Percentiles rank a stretch among this genome's conserved stretches.
These are phyloP conservation scores for Salpingus planirostris DNA, from an alignment of 2,888 invertebrate species.

Conservation along the genomic window DNA sequence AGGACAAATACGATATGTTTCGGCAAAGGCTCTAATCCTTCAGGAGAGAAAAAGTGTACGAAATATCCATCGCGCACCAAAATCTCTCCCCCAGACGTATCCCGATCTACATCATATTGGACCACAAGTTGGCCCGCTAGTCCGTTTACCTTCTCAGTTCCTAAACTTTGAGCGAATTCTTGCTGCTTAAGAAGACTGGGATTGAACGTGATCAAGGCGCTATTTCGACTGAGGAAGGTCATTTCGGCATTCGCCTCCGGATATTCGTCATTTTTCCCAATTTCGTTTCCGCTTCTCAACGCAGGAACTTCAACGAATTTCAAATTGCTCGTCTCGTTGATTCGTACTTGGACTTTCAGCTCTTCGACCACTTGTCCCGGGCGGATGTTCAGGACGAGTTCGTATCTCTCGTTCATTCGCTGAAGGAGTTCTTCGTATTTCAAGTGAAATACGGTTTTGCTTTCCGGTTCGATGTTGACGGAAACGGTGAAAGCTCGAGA, in stretches of 20 bases:
- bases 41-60: conserved; percentile 66
- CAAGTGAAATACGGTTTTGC: conserved; percentile 57
- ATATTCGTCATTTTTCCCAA: conserved; percentile 47
- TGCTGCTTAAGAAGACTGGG: conserved; percentile 53
- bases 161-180: conserved; percentile 39
- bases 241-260: conserved; percentile 34
- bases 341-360: conserved; percentile 50
- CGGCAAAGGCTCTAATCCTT: conserved; percentile 47
- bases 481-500: conserved; percentile 62
- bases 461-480: conserved; percentile 56
- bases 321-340: conserved; percentile 55
- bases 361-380: conserved; percentile 59
- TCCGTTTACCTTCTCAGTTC: conserved; percentile 40
- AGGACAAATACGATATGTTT: conserved; percentile 68
- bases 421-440: conserved; percentile 64
- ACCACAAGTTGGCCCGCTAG: conserved; percentile 58
- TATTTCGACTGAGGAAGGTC: conserved; percentile 20
- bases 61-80: conserved; percentile 63
- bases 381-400: conserved; percentile 59
- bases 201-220: conserved; percentile 44
- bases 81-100: conserved; percentile 49
- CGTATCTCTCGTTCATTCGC: conserved; percentile 56
- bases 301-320: conserved; percentile 53
- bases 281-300: conserved; percentile 55
- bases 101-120: conserved; percentile 58